phyloP scores from a whole-genome alignment of 92 coral and sea anemone genomes.

The Galaxea fascicularis region DNA sequence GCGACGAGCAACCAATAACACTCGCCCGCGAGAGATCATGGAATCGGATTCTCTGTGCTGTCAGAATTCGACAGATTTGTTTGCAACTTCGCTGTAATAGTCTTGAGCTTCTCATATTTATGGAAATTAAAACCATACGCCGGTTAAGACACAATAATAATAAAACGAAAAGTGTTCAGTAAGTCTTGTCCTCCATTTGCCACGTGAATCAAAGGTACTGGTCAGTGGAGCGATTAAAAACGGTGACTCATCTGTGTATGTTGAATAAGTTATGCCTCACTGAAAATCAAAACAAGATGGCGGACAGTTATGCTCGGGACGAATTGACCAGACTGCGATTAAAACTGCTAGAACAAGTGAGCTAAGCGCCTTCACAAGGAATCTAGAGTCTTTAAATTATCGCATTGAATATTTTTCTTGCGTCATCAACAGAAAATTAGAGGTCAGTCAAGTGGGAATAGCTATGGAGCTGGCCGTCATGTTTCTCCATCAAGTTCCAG shows the following conservation, averaged over 20 bases:
- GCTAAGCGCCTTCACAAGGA: neutral
- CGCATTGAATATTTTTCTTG: neutral
- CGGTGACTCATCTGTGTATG: neutral
- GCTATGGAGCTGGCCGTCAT: neutral
- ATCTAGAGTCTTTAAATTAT: neutral
- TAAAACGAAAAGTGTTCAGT: neutral
- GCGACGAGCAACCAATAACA: slow-evolving; percentile 78
- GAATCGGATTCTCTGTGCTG: slow-evolving; percentile 48
- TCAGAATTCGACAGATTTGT: slow-evolving; percentile 50
- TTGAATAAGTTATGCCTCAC: neutral
- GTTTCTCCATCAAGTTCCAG: neutral
- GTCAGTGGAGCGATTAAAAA: neutral
- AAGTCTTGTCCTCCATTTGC: slow-evolving; percentile 35
- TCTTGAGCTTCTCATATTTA: slow-evolving; percentile 46
- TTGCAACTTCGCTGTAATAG: slow-evolving; percentile 32
- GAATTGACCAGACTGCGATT: slow-evolving; percentile 77
- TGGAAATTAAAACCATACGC: neutral
- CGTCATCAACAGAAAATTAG: slow-evolving; percentile 54
- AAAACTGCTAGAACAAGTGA: slow-evolving; percentile 69
- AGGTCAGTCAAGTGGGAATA: neutral
- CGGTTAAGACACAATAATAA: neutral
- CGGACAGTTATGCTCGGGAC: slow-evolving; percentile 67
- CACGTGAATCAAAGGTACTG: slow-evolving; percentile 48
- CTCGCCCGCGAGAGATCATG: slow-evolving; percentile 87
- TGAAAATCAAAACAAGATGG: slow-evolving; percentile 50